Base-by-base conservation (phyloP, 2,113 vertebrate species). In the Suncus etruscus region DNA sequence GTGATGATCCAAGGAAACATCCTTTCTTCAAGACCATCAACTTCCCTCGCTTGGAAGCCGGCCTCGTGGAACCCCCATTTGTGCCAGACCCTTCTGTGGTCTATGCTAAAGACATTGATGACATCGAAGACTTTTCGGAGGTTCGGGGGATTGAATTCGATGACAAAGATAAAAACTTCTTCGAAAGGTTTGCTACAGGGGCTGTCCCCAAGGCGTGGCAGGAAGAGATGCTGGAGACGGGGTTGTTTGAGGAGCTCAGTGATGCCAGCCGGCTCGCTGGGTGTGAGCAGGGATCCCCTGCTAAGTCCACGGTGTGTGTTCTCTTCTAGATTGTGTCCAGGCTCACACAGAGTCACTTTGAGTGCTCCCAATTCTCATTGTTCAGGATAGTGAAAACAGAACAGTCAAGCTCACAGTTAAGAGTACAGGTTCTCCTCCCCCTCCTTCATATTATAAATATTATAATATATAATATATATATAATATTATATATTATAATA, bases 41-140 rank as follows among this genome's bases (percentile, higher is more conserved):
- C 97, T 99, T 99, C 92, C 97, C 98, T 51, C 97, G 98, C 87
- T 97, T 99, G 96, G 99, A 99, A 96, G 99, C 99, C 2, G 98
- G 98, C 51, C 97, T 99, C 50, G 68, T 99, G 12, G 97, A 98
- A 1, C 98, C 98, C 16, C 98, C 98, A 0, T 99, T 98, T 98
- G 97, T 98, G 90, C 99, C 99, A 94, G 98, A 99, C 94, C 98
- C 99, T 89, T 98, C 98, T 0, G 98, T 99, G 27, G 98, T 99
- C 94, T 99, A 99, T 88, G 99, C 98, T 95, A 99, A 99, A 97
- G 99, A 99, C 95, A 93, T 99, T 1, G 97, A 96, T 86, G 99
- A 99, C 96, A 99, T 98, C 31, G 98, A 98, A 6, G 99, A 99
- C 93, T 99, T 99, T 97, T 99, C 99, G 0, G 99, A 99, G 95